Conservation (phyloP, 1,140 invertebrate genomes). For the Trissolcus basalis region DNA sequence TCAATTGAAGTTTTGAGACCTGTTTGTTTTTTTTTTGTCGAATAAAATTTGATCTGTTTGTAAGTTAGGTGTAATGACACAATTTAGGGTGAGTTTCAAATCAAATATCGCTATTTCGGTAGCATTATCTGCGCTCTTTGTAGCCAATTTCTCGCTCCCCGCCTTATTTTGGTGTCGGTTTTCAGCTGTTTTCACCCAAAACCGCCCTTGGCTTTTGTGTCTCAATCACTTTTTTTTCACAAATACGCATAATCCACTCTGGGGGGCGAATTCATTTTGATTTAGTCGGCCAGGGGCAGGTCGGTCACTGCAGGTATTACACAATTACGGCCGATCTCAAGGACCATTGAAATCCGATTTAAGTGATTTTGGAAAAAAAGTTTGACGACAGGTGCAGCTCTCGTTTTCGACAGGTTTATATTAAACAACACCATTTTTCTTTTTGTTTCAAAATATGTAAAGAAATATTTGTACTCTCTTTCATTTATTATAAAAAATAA, state of each 20-base stretch:
- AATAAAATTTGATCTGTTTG: constrained; percentile 65
- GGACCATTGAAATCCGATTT: constrained; percentile 46
- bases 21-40: constrained; percentile 50
- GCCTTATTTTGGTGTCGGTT: constrained; percentile 76
- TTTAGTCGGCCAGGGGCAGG: constrained; percentile 69
- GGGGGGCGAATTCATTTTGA: constrained; percentile 70
- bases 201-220: constrained; percentile 69
- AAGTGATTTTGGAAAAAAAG: constrained; percentile 28
- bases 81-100: constrained; percentile 63
- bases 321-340: constrained; percentile 28
- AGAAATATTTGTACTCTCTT: too few species aligned
- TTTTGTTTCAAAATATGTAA: too few species aligned
- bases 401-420: too few species aligned
- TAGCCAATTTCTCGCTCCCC: constrained; percentile 72
- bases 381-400: constrained; percentile 17
- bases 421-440: too few species aligned
- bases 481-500: too few species aligned
- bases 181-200: constrained; percentile 76
- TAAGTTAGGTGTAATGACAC: constrained; percentile 40
- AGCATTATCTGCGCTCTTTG: constrained; percentile 72
- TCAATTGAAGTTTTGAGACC: constrained; percentile 15
- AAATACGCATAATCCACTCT: constrained; percentile 74
- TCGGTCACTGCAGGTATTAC: constrained; percentile 72
- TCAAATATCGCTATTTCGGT: constrained; percentile 71
- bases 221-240: constrained; percentile 64